Conservation (phyloP, 2,888 invertebrate genomes). For the Agonopterix arenella region DNA sequence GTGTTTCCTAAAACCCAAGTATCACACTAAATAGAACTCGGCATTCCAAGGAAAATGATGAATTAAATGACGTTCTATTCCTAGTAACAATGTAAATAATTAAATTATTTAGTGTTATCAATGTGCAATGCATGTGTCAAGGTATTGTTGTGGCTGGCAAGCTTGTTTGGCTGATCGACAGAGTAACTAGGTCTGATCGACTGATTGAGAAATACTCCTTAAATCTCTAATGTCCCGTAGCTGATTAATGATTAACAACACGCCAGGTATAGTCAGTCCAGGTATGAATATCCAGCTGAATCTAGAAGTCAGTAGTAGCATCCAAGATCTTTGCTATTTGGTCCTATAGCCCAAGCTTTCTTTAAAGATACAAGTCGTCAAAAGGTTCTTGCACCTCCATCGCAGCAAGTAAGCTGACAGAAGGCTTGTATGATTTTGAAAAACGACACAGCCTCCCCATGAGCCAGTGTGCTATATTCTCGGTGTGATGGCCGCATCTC, state of each 20-base stretch:
- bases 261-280: no score
- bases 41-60: constrained; percentile 2
- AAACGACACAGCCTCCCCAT: constrained; percentile 20
- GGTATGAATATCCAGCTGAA: no score
- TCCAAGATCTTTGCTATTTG: no score
- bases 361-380: no score
- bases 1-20: no score
- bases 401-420: no score
- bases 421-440: not conserved
- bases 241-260: not conserved
- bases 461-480: constrained; percentile 38
- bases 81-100: constrained; percentile 2
- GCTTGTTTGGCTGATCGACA: constrained; percentile 2
- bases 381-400: no score
- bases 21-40: no score
- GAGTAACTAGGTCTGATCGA: constrained; percentile 1
- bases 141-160: constrained; percentile 4
- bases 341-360: no score
- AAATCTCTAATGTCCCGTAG: not conserved
- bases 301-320: no score
- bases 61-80: constrained; percentile 2
- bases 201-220: constrained; percentile 1
- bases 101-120: constrained; percentile 2
- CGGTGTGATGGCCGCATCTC: constrained; percentile 59
- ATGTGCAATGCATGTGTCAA: constrained; percentile 5